phyloP scores from a whole-genome alignment of 1,140 invertebrate species.

The Drosophila novamexicana region DNA sequence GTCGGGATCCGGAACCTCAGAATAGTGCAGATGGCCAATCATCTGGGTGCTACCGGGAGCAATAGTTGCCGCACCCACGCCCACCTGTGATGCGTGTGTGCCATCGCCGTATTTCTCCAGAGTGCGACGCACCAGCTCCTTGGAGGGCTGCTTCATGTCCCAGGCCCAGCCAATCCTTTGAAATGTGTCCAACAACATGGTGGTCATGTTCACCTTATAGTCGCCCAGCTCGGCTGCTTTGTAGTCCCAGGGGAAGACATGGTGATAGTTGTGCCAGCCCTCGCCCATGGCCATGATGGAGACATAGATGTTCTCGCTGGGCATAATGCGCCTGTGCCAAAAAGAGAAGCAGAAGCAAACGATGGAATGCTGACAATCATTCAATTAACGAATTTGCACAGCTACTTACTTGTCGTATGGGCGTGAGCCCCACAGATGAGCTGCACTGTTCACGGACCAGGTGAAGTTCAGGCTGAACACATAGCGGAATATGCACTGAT shows the following conservation, averaged over 20 bases:
- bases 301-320: slow-evolving; percentile 87
- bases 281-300: slow-evolving; percentile 88
- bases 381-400: not conserved
- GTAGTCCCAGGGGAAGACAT: slow-evolving; percentile 93
- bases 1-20: slow-evolving; percentile 75
- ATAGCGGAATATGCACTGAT: slow-evolving; percentile 90
- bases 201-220: slow-evolving; percentile 82
- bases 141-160: slow-evolving; percentile 89
- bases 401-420: slow-evolving; percentile 84
- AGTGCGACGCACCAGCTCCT: slow-evolving; percentile 85
- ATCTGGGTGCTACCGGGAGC: slow-evolving; percentile 31
- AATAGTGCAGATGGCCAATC: slow-evolving; percentile 66
- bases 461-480: slow-evolving; percentile 91
- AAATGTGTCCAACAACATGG: slow-evolving; percentile 90
- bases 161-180: slow-evolving; percentile 92
- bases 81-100: slow-evolving; percentile 81
- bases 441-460: slow-evolving; percentile 92
- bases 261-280: slow-evolving; percentile 97
- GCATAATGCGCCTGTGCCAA: slow-evolving; percentile 88
- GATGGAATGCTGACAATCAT: not conserved
- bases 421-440: slow-evolving; percentile 80
- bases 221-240: slow-evolving; percentile 88
- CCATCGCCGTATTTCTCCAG: slow-evolving; percentile 88
- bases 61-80: slow-evolving; percentile 1
- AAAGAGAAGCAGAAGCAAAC: slow-evolving; percentile 18